Evolutionary conservation across 2,888 invertebrate genomes (phyloP), one percentile per base, ranked within the genome.

Genomic region (Isotomurus palustris): DNA sequence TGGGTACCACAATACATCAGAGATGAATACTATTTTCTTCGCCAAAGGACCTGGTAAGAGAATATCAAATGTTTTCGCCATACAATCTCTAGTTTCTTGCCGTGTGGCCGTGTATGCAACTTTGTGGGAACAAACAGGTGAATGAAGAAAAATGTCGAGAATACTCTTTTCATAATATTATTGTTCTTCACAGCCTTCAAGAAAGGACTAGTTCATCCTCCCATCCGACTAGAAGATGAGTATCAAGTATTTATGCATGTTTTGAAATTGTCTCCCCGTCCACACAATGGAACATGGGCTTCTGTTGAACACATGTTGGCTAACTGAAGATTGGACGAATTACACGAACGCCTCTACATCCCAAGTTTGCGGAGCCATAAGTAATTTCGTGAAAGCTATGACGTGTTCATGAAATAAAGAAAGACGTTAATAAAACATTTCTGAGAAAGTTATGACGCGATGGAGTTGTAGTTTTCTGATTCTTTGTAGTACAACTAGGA

Each of bases 161-260:
- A 73, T 27, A 19, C 19, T 2, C n/a, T 25, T 52, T 12, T 8
- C 14, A 3, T 27, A 12, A 28, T 6, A 25, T 19, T 40, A n/a
- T 40, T 10, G 17, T 6, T 10, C 17, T 32, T 40, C 27, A 17
- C 76, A 32, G 74, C 73, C 22, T 76, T 79, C 66, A 73, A 73
- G 49, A 65, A 70, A 36, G 74, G 74, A 36, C 61, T 69, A 29
- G 65, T 73, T 4, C 60, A 70, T 21, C 64, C 72, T 4, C 73
- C 76, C 2, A 75, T 79, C 24, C 66, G 74, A 25, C 73, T 75
- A 32, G 76, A 78, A 24, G 79, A 79, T 68, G 71, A 79, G 28
- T 80, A 79, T 65, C 76, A 76, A 19, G 71, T 79, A 51, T 73
- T 78, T 58, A 75, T 77, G 49, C 68, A 75, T 49, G 64, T 79